Evolutionary conservation across 2,888 invertebrate genomes (phyloP).

Genomic region (Agriopis aurantiaria): DNA sequence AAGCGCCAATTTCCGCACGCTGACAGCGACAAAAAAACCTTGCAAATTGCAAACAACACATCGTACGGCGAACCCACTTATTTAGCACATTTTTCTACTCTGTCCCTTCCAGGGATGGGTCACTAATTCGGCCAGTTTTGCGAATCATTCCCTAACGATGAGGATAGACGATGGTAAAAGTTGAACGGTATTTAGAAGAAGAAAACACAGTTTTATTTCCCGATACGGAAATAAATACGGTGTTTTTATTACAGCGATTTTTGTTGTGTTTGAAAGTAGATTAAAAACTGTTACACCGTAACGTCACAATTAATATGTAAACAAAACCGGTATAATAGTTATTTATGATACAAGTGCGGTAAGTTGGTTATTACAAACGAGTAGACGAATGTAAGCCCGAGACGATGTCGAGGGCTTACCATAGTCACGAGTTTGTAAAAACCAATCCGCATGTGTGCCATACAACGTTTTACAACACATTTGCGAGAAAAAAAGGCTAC

Average conservation of each 20-base stretch:
- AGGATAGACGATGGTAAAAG: conserved; percentile 7
- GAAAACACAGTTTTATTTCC: neutral
- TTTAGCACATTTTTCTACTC: conserved; percentile 36
- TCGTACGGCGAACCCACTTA: conserved; percentile 31
- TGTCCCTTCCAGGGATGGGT: conserved; percentile 30
- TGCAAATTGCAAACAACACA: conserved; percentile 32
- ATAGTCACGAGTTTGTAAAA: no score
- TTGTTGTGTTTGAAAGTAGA: no score
- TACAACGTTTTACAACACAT: no score
- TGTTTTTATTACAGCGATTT: neutral
- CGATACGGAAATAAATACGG: neutral
- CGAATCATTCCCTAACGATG: conserved; percentile 44
- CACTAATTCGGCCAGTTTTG: conserved; percentile 42
- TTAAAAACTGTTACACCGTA: neutral
- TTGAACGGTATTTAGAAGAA: conserved; percentile 8
- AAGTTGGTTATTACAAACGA: no score
- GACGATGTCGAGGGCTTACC: no score
- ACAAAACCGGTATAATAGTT: no score
- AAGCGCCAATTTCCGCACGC: conserved; percentile 6
- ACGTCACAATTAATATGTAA: no score
- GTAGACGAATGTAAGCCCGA: no score
- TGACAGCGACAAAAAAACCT: conserved; percentile 24
- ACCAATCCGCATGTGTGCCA: no score
- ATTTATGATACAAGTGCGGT: no score
- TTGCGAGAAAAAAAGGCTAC: no score